Conservation (phyloP, 1,140 invertebrate genomes). For the Drosophila arawakana region DNA sequence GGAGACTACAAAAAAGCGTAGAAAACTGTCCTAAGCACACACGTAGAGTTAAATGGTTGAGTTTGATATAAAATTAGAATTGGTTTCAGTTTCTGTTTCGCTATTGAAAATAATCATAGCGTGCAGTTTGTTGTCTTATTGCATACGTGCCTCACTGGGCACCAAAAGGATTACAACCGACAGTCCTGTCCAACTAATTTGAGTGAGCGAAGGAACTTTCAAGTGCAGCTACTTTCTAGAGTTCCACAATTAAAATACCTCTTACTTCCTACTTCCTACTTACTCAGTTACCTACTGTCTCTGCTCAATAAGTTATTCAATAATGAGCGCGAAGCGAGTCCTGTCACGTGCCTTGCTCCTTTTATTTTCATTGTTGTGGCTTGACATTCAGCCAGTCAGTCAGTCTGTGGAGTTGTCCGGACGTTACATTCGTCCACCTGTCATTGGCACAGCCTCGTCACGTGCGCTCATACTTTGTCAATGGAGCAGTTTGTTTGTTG, state of each 20-base stretch:
- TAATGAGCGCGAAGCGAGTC: constrained; percentile 68
- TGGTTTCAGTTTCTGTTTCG: constrained; percentile 2
- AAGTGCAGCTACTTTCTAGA: constrained; percentile 11
- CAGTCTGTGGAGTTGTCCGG: constrained; percentile 1
- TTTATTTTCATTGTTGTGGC: constrained; percentile 73
- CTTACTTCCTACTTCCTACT: too few relatives aligned
- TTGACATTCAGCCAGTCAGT: constrained; percentile 28
- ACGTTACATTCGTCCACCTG: constrained; percentile 56
- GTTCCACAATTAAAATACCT: constrained; percentile 62
- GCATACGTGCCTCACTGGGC: constrained; percentile 63
- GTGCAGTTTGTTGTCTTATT: constrained; percentile 38
- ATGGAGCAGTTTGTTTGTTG: constrained; percentile 17
- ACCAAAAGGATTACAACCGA: constrained; percentile 67
- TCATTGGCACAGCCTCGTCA: constrained; percentile 67
- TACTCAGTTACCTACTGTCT: neutral
- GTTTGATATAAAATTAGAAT: constrained; percentile 25
- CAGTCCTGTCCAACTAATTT: constrained; percentile 29
- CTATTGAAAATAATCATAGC: constrained; percentile 45
- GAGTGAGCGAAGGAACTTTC: constrained; percentile 16
- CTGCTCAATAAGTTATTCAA: constrained; percentile 72
- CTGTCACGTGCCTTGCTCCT: constrained; percentile 72
- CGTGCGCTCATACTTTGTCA: constrained; percentile 74
- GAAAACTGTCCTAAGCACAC: constrained; percentile 53
- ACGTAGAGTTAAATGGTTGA: constrained; percentile 12
- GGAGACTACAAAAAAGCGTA: constrained; percentile 2